Conservation (phyloP, 2,797 vertebrate species). For the Mareca strepera region DNA sequence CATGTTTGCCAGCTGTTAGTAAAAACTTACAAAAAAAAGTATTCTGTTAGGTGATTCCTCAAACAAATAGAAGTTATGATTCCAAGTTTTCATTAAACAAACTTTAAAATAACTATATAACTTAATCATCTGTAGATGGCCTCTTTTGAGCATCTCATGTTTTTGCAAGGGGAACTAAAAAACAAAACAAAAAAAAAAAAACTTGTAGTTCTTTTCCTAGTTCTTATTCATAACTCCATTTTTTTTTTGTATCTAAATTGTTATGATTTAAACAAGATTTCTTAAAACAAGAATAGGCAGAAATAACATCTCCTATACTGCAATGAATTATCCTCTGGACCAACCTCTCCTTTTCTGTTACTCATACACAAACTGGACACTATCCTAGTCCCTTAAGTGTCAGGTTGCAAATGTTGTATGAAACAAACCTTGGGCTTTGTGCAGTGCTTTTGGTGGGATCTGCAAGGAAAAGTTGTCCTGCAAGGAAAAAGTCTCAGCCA, state of each 20-base stretch:
- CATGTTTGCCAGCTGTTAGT: neutral
- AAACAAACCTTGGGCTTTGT: neutral
- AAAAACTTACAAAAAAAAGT: neutral
- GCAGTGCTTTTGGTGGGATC: neutral
- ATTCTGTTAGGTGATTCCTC: neutral
- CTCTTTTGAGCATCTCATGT: neutral
- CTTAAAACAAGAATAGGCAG: neutral
- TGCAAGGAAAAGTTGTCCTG: neutral
- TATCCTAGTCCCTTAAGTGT: neutral
- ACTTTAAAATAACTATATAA: neutral
- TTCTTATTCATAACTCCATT: neutral
- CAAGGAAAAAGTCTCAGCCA: neutral
- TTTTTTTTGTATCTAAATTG: neutral
- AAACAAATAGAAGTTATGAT: neutral
- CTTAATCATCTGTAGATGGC: neutral
- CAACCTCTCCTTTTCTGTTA: neutral
- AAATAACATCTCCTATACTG: neutral
- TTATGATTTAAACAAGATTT: neutral
- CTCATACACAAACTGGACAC: neutral
- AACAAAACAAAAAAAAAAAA: neutral
- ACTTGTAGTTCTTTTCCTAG: neutral
- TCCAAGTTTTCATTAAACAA: neutral
- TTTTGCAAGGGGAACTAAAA: neutral
- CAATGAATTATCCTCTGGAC: neutral
- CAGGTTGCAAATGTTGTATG: neutral